Evolutionary conservation across 2,888 invertebrate species (phyloP).

Genomic region (Zonitis immaculata): DNA sequence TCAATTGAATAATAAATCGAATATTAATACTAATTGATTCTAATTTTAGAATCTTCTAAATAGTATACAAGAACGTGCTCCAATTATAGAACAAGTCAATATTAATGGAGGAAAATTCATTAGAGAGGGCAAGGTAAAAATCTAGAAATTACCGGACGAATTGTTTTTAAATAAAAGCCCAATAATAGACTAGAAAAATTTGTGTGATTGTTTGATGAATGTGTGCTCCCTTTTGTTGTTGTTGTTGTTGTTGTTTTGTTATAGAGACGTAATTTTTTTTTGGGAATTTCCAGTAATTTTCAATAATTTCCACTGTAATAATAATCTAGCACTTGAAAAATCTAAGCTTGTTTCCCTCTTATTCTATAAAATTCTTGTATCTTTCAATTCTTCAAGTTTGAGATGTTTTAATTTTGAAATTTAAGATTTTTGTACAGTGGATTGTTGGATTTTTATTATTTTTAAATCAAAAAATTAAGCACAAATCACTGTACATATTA

Average conservation of each 20-base stretch:
- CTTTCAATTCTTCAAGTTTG: conserved; percentile 9
- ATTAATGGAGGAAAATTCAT: conserved; percentile 92
- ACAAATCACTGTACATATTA: conserved; percentile 6
- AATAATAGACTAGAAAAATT: conserved; percentile 8
- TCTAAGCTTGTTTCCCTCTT: background rate
- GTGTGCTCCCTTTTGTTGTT: conserved; percentile 29
- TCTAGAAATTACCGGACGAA: background rate
- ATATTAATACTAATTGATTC: conserved; percentile 23
- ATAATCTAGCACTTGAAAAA: background rate
- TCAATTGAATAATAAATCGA: background rate
- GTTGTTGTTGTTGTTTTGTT: too few species aligned
- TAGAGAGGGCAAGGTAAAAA: conserved; percentile 93
- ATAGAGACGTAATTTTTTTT: too few species aligned
- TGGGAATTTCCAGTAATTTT: conserved; percentile 31
- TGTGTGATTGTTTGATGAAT: conserved; percentile 27
- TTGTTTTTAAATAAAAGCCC: background rate
- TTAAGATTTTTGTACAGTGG: conserved; percentile 1
- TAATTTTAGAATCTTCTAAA: conserved; percentile 78
- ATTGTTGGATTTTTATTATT: background rate
- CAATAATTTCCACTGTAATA: background rate
- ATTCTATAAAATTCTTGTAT: background rate
- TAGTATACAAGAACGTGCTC: conserved; percentile 87
- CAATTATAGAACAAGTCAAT: conserved; percentile 93
- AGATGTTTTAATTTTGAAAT: conserved; percentile 9
- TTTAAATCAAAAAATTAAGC: too few species aligned